Base-by-base conservation (phyloP, 1,140 invertebrate genomes). In the Tribolium castaneum region DNA sequence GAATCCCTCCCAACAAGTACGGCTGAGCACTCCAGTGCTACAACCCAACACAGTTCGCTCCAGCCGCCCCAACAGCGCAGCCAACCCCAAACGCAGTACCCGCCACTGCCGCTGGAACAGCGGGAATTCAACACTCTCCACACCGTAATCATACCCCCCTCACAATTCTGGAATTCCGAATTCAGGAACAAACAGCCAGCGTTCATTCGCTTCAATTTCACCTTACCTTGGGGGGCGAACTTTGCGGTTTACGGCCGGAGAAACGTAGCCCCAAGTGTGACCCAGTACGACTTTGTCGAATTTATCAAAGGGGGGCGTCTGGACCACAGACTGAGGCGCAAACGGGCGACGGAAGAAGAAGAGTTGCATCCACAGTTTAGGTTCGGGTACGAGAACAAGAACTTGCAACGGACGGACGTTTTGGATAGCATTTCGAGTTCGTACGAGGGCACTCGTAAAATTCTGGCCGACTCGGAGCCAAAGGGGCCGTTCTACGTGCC, bases 251-350 rank as follows among this genome's bases (percentile, higher is more conserved):
- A 97, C 87, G 96, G 96, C 2, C 90, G 97, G 78, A 90, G 96
- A 79, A 98, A 97, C 86, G 94, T 96, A 16, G 94, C 95, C 0
- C 97, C 97, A 0, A 97, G 96, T 83, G 95, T 98, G 77, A 98
- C 96, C 22, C 96, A 98, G 86, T 97, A 98, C 86, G 97, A 98
- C 86, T 98, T 99, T 86, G 94, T 96, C 12, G 95, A 98, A 88
- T 96, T 97, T 85, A 93, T 97, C 79, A 93, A 94, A 84, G 94
- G 94, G 13, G 94, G 94, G 16, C 89, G 94, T 14, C 88, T 96
- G 3, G 94, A 95, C 84, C 92, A 94, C 82, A 90, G 94, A 81
- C 87, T 93, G 66, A 90, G 93, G 81, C 87, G 89, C 82, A 89
- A 87, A 84, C 83, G 87, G 80, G 88, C 87, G 62, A 54, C 77